phyloP scores from a whole-genome alignment of 92 coral and sea anemone species.

The Siderastrea radians region DNA sequence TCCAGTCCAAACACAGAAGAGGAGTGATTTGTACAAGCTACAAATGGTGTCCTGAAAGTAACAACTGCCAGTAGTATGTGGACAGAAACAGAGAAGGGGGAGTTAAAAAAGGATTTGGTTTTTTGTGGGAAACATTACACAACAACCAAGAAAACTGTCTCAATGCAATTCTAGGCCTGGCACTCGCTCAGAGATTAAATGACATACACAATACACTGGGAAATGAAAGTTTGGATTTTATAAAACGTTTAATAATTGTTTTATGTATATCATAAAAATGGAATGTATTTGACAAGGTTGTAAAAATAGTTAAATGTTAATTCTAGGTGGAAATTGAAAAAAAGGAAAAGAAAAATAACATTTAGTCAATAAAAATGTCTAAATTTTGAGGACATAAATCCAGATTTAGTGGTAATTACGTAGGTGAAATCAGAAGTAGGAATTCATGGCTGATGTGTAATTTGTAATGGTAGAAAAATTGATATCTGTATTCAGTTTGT shows the following conservation, averaged over 20 bases:
- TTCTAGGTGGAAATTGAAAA: no score
- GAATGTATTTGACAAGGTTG: not conserved
- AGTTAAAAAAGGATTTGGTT: not conserved
- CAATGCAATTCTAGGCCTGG: not conserved
- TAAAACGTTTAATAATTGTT: not conserved
- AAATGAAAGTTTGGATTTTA: not conserved
- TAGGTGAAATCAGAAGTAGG: no score
- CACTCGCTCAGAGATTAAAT: not conserved
- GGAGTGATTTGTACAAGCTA: constrained; percentile 86
- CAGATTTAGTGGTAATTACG: no score
- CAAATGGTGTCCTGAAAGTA: constrained; percentile 29
- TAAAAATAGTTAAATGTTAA: not conserved
- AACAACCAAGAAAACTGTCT: not conserved
- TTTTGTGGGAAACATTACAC: no score
- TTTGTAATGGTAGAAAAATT: no score
- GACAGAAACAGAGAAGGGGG: not conserved
- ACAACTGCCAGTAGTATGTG: no score
- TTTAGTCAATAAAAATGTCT: no score
- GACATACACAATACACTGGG: not conserved
- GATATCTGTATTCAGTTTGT: no score
- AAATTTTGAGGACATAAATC: no score
- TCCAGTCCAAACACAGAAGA: constrained; percentile 91
- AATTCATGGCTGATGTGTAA: no score
- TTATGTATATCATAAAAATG: no score
- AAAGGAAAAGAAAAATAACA: no score